Conservation (phyloP, 1,140 invertebrate species). For the Aphaenogaster floridana region DNA sequence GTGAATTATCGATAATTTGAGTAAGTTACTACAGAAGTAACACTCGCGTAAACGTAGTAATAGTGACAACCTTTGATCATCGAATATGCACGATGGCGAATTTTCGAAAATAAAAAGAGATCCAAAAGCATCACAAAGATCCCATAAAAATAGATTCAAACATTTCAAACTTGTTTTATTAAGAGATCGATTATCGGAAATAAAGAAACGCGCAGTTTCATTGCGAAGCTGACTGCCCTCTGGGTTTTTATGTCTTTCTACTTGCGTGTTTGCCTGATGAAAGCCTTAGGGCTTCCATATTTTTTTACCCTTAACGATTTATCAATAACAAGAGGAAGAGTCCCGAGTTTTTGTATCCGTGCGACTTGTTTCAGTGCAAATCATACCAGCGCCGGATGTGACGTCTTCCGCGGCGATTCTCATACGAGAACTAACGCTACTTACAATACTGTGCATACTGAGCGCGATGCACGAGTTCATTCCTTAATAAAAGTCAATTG, state of each 20-base stretch:
- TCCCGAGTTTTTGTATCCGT: neutral
- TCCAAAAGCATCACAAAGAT: neutral
- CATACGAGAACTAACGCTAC: slow-evolving; percentile 77
- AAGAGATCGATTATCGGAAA: neutral
- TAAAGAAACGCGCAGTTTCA: neutral
- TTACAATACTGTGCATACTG: slow-evolving; percentile 79
- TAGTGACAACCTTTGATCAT: neutral
- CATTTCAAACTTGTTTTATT: neutral
- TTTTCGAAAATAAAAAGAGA: neutral
- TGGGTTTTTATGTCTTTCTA: neutral
- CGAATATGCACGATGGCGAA: neutral
- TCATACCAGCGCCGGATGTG: slow-evolving; percentile 77
- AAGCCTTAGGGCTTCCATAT: neutral
- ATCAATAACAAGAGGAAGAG: neutral
- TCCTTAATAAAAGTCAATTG: slow-evolving; percentile 86
- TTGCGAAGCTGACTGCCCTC: neutral
- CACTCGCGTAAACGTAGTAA: no score
- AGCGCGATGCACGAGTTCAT: slow-evolving; percentile 81
- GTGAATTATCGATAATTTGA: no score
- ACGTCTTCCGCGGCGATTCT: slow-evolving; percentile 79
- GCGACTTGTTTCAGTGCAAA: slow-evolving; percentile 81
- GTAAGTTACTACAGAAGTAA: no score
- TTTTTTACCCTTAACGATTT: neutral
- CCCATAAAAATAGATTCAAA: neutral
- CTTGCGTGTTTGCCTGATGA: neutral